phyloP scores from a whole-genome alignment of 2,888 invertebrate genomes.

The Cheilosia variabilis region DNA sequence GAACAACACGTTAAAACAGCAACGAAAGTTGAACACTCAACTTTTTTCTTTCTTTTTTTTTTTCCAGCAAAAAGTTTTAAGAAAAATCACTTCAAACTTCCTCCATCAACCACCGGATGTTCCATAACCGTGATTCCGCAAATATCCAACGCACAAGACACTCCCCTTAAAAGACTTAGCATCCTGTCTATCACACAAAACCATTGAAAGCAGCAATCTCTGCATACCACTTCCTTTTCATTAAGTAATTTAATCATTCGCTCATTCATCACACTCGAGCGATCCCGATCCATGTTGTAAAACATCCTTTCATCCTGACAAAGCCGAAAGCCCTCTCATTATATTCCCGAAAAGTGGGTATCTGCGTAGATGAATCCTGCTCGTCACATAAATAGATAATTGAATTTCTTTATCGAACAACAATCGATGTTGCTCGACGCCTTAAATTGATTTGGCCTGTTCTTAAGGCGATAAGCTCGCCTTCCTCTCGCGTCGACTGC shows the following conservation, averaged over 20 bases:
- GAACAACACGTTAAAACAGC: not conserved
- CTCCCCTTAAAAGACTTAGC: slow-evolving; percentile 2
- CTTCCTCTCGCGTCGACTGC: not conserved
- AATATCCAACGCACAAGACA: not conserved
- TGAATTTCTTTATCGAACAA: slow-evolving; percentile 56
- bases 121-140: slow-evolving; percentile 22
- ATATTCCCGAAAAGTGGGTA: not conserved
- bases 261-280: slow-evolving; percentile 55
- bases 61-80: slow-evolving; percentile 1
- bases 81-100: not conserved
- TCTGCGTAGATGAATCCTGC: slow-evolving; percentile 35
- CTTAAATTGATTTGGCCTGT: slow-evolving; percentile 2
- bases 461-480: not conserved
- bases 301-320: slow-evolving; percentile 28
- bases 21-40: slow-evolving; percentile 1
- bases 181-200: slow-evolving; percentile 5
- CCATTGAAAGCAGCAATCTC: slow-evolving; percentile 15
- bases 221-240: slow-evolving; percentile 39
- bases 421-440: slow-evolving; percentile 33
- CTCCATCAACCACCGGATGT: slow-evolving; percentile 1
- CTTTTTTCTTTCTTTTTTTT: slow-evolving; percentile 19
- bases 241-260: slow-evolving; percentile 68
- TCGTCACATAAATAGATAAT: slow-evolving; percentile 55
- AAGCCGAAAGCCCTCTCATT: slow-evolving; percentile 15
- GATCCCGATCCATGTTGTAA: slow-evolving; percentile 32